Percentiles rank a stretch among this genome's conserved stretches.
Evolutionary conservation across 23 tunicate genomes (phyloP).

Genomic region (Ciona savignyi): DNA sequence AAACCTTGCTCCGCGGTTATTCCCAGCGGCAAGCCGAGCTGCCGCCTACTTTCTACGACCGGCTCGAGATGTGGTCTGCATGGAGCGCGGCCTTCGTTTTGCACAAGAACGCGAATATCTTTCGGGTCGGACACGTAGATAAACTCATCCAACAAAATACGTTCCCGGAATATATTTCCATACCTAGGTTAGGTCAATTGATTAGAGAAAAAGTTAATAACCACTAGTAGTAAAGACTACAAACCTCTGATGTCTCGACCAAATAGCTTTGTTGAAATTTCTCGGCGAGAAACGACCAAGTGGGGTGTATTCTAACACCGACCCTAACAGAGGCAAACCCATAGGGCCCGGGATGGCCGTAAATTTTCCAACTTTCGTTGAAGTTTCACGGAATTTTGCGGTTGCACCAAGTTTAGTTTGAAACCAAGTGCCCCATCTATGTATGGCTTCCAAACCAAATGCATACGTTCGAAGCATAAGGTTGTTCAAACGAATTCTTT

Average conservation of each 20-base stretch:
- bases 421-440: no score
- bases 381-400: no score
- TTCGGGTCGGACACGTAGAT: conserved; percentile 79
- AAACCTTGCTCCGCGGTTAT: conserved; percentile 89
- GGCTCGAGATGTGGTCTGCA: conserved; percentile 80
- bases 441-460: no score
- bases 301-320: conserved; percentile 66
- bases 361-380: no score
- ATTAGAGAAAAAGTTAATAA: no score
- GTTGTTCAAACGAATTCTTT: no score
- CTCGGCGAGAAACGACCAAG: conserved; percentile 65
- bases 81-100: conserved; percentile 76
- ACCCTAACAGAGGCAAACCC: conserved; percentile 70
- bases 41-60: conserved; percentile 53
- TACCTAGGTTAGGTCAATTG: conserved; percentile 54
- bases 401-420: no score
- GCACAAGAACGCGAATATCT: conserved; percentile 61
- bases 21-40: conserved; percentile 66
- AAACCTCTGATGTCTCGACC: conserved; percentile 18
- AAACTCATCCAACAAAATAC: conserved; percentile 61
- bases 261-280: conserved; percentile 58
- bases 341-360: conserved; percentile 66
- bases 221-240: no score
- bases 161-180: conserved; percentile 74
- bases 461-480: no score